Percentiles rank a stretch among this genome's conserved stretches.
phyloP scores from a whole-genome alignment of 2,797 vertebrate genomes.

The Ataeniobius toweri region DNA sequence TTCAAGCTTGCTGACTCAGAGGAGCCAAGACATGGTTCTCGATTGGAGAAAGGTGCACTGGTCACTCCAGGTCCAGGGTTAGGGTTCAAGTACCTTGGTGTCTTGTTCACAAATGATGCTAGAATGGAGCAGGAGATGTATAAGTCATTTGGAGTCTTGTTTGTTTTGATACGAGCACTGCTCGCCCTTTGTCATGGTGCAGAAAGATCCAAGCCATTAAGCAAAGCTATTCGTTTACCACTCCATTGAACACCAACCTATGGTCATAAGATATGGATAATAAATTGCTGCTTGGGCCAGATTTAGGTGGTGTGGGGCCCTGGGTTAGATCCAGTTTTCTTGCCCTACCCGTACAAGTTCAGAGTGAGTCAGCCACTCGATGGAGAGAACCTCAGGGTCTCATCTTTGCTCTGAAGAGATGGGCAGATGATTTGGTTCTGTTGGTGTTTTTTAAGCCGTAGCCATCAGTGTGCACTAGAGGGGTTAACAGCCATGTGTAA shows the following conservation, averaged over 20 bases:
- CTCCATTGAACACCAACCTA: not conserved
- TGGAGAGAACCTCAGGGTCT: not conserved
- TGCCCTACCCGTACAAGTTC: not conserved
- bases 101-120: no score
- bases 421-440: not conserved
- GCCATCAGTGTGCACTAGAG: not conserved
- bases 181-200: not conserved
- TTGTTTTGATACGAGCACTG: not conserved
- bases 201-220: not conserved
- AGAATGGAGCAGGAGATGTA: not conserved
- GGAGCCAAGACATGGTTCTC: not conserved
- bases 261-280: not conserved
- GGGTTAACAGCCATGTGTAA: not conserved
- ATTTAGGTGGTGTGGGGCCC: not conserved
- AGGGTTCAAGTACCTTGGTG: not conserved
- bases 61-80: not conserved
- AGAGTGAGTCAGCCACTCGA: not conserved
- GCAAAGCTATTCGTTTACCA: not conserved
- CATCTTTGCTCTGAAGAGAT: not conserved
- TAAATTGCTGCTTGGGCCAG: not conserved
- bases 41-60: not conserved
- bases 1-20: constrained; percentile 5
- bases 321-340: not conserved
- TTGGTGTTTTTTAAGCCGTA: not conserved
- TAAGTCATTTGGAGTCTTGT: not conserved